A percentile compares a stretch with the other conserved stretches of the same genome.
Conservation (phyloP, 2,888 invertebrate genomes). For the Carcina quercana region DNA sequence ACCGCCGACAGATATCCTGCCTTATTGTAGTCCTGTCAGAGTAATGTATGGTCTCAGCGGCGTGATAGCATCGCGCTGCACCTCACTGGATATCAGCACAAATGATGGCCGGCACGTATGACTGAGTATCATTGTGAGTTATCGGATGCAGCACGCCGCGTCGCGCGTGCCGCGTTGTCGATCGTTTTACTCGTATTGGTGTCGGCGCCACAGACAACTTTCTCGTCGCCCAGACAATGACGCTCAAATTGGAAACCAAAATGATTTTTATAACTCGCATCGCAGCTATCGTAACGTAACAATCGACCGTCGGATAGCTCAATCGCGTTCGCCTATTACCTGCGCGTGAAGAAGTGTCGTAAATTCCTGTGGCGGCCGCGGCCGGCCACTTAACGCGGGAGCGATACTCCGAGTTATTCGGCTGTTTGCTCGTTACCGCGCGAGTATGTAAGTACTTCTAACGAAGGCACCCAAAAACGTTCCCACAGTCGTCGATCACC, state of each 20-base stretch:
- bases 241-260: constrained; percentile 65
- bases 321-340: constrained; percentile 48
- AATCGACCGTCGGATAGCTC: constrained; percentile 38
- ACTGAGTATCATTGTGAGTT: constrained; percentile 44
- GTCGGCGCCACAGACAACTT: constrained; percentile 69
- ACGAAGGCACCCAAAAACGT: constrained; percentile 67
- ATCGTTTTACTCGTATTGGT: constrained; percentile 67
- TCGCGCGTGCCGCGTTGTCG: constrained; percentile 49
- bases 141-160: constrained; percentile 30
- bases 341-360: constrained; percentile 48
- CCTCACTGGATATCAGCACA: constrained; percentile 40
- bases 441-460: constrained; percentile 66
- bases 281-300: constrained; percentile 28
- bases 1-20: constrained; percentile 54
- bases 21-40: constrained; percentile 61
- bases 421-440: constrained; percentile 67
- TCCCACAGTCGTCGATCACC: constrained; percentile 73
- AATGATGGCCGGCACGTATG: constrained; percentile 21
- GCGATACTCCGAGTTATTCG: constrained; percentile 60
- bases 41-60: constrained; percentile 52
- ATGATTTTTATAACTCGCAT: constrained; percentile 58
- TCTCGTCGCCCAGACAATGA: constrained; percentile 68
- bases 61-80: constrained; percentile 46
- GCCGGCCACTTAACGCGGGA: constrained; percentile 62
- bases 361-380: constrained; percentile 56